A percentile compares a stretch with the other conserved stretches of the same genome.
phyloP scores from a whole-genome alignment of 1,140 invertebrate genomes.

The Zaprionus vittiger region DNA sequence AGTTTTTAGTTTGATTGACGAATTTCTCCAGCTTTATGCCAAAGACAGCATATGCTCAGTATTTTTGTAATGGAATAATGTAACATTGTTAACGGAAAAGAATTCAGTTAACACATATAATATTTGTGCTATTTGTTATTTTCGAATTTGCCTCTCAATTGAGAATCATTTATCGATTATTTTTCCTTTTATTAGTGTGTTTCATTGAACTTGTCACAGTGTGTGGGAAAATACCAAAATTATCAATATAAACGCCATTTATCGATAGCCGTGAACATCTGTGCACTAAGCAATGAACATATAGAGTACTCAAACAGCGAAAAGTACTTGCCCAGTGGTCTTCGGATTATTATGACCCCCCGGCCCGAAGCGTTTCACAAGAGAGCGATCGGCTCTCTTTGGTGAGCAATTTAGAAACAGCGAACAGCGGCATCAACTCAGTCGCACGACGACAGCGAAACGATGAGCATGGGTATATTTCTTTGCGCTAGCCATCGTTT shows the following conservation, averaged over 20 bases:
- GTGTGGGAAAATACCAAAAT: background rate
- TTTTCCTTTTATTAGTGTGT: background rate
- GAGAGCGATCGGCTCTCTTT: too few species aligned
- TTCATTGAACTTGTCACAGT: background rate
- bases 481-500: too few species aligned
- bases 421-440: too few species aligned
- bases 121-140: background rate
- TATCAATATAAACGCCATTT: background rate
- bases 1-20: conserved; percentile 40
- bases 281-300: too few species aligned
- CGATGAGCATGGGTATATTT: too few species aligned
- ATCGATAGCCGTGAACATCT: background rate
- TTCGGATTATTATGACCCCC: too few species aligned
- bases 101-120: background rate
- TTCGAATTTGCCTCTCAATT: background rate
- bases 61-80: conserved; percentile 42
- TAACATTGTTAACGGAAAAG: background rate
- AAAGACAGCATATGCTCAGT: conserved; percentile 36
- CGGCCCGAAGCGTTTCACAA: too few species aligned
- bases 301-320: too few species aligned
- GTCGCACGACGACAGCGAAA: too few species aligned
- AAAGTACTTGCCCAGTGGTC: too few species aligned
- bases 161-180: background rate
- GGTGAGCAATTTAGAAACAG: too few species aligned
- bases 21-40: conserved; percentile 44